Percentiles rank a stretch among this genome's conserved stretches.
Conservation (phyloP, 2,113 vertebrate species). For the Ellobius talpinus region DNA sequence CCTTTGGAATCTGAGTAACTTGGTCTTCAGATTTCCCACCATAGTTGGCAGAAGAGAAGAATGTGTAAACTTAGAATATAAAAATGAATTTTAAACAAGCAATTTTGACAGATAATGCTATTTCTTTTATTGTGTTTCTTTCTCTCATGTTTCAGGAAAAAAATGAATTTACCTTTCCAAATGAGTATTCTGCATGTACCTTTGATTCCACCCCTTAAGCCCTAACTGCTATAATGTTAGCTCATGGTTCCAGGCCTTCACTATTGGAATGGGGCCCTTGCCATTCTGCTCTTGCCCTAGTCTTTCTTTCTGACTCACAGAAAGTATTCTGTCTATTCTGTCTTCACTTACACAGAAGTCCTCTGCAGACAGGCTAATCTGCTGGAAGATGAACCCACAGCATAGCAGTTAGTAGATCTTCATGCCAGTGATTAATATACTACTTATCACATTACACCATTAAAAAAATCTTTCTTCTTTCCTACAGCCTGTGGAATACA, state of each 20-base stretch:
- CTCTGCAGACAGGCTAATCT: neutral
- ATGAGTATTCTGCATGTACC: neutral
- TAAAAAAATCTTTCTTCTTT: neutral
- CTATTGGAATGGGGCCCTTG: fast-evolving
- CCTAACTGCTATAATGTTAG: no score
- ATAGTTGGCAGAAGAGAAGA: conserved; percentile 9
- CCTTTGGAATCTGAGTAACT: conserved; percentile 27
- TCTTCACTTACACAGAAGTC: neutral
- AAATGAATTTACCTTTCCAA: neutral
- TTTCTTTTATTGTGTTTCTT: neutral
- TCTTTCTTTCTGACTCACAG: neutral
- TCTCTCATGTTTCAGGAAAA: neutral
- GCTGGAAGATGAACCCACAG: neutral
- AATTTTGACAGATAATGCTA: neutral
- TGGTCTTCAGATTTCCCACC: conserved; percentile 17
- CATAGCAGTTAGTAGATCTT: neutral
- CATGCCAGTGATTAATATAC: neutral
- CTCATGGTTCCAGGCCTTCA: neutral
- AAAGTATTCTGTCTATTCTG: neutral
- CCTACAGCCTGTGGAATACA: neutral
- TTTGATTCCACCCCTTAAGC: neutral
- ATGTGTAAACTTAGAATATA: neutral
- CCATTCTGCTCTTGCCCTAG: neutral
- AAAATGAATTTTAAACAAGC: neutral
- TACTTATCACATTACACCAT: neutral